A percentile compares a stretch with the other conserved stretches of the same genome.
Conservation (phyloP, 2,113 vertebrate species). For the Scomber colias region DNA sequence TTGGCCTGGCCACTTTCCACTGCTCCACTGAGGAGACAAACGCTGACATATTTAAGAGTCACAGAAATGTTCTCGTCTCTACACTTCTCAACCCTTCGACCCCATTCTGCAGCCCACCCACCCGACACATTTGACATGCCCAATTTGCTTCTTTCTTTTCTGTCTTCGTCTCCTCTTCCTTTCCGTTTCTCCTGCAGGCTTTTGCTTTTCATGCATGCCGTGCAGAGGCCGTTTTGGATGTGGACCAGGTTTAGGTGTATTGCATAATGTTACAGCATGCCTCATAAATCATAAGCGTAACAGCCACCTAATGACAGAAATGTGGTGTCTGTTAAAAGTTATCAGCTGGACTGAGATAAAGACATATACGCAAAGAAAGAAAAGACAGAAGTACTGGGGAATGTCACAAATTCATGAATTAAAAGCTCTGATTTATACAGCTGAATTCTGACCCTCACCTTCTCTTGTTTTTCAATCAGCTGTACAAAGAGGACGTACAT, state of each 20-base stretch:
- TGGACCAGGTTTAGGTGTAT: background rate
- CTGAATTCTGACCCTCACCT: background rate
- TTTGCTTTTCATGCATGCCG: background rate
- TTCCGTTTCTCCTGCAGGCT: slow-evolving; percentile 14
- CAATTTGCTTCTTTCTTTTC: slow-evolving; percentile 50
- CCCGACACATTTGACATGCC: slow-evolving; percentile 32
- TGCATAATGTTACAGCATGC: background rate
- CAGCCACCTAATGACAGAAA: slow-evolving; percentile 4
- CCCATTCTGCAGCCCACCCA: slow-evolving; percentile 17
- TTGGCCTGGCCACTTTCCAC: slow-evolving; percentile 46
- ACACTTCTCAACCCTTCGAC: slow-evolving; percentile 48
- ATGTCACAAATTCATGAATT: background rate
- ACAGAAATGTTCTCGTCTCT: slow-evolving; percentile 53
- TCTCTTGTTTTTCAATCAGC: slow-evolving; percentile 74
- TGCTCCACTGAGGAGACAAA: slow-evolving; percentile 22
- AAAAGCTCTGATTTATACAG: background rate
- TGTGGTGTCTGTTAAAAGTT: background rate
- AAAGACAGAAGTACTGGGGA: background rate
- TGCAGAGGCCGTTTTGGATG: background rate
- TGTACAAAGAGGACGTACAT: slow-evolving; percentile 89
- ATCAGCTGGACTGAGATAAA: background rate
- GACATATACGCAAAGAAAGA: background rate
- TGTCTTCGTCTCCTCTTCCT: background rate
- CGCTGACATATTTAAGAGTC: slow-evolving; percentile 66
- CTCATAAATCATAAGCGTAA: slow-evolving; percentile 21